These are phyloP conservation scores for Taenioides sp. DNA, from an alignment of 2,797 vertebrate genomes.

Conservation along the genomic window DNA sequence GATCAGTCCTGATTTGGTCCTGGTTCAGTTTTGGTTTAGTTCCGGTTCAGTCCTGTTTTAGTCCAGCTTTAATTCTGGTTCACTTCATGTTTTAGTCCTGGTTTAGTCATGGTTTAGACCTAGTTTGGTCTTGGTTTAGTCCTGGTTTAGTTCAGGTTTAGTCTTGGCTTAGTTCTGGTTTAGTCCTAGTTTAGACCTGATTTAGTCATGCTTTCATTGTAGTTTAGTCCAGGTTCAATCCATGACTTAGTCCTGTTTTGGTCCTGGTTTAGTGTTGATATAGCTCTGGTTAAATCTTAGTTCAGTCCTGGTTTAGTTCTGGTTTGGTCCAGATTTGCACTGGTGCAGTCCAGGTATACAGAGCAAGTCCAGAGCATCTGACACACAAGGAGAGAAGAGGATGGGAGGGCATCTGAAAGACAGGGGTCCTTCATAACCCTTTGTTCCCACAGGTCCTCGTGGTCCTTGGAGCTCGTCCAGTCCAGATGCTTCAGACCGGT, in stretches of 20 bases:
- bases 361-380: too few relatives aligned
- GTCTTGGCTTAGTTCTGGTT: neutral
- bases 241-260: neutral
- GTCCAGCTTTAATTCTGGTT: neutral
- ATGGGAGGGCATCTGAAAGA: too few relatives aligned
- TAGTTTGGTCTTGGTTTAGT: conserved; percentile 1
- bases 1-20: neutral
- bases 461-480: neutral
- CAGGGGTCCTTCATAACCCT: too few relatives aligned
- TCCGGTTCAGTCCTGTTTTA: neutral
- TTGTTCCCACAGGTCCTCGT: neutral
- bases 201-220: neutral
- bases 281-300: conserved; percentile 2
- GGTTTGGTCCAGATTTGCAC: neutral
- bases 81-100: neutral
- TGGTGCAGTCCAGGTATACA: neutral
- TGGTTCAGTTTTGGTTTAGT: neutral
- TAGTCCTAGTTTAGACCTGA: neutral
- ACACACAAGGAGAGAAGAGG: too few relatives aligned
- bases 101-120: neutral
- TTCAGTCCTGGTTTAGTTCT: conserved; percentile 1
- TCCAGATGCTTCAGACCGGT: neutral
- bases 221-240: neutral
- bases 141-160: conserved; percentile 6
- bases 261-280: neutral